Evolutionary conservation across 53 echinoderm and acorn worm species (phyloP), one percentile per base, ranked within the genome.

Genomic region (Stichopus horrens): DNA sequence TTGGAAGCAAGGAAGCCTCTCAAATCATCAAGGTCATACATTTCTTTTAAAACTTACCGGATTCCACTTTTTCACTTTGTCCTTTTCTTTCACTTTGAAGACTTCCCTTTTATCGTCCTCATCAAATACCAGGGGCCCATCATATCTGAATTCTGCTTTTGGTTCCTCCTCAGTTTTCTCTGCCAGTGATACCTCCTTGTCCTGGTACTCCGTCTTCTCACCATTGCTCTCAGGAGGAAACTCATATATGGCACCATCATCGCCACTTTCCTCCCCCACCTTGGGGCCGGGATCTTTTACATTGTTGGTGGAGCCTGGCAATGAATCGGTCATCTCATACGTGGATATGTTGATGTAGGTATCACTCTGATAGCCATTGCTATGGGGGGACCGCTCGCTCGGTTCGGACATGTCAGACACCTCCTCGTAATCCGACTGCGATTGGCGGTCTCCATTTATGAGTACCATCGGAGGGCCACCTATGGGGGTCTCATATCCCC

Each of bases 31-130:
- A 0, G 0, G n/a, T 67, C 3, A 14, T 14, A 11, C 68, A 67
- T n/a, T n/a, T n/a, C 3, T 67, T n/a, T 67, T n/a, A 67, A 68
- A 76, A 90, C 99, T 99, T 75, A 99, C 99, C 76, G 99, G 99
- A 86, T 99, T 91, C 99, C 99, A 99, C 74, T 99, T 96, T 79
- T 92, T 99, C 65, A 99, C 96, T 21, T 86, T 88, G 89, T 99
- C 99, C 60, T 94, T 92, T 68, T 96, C 99, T 76, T 92, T 91
- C 37, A 93, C 73, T 86, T 90, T 91, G 16, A 92, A 78, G 19
- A 92, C 86, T 86, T 99, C 99, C 8, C 91, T 93, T 63, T 92
- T 94, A 83, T 96, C 93, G 55, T 91, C 93, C 51, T 90, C 89
- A 20, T 94, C 94, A 91, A 99, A 99, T 22, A 94, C 81, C 53